Conservation (phyloP, 2,888 invertebrate species). For the Pyrocoelia pectoralis region DNA sequence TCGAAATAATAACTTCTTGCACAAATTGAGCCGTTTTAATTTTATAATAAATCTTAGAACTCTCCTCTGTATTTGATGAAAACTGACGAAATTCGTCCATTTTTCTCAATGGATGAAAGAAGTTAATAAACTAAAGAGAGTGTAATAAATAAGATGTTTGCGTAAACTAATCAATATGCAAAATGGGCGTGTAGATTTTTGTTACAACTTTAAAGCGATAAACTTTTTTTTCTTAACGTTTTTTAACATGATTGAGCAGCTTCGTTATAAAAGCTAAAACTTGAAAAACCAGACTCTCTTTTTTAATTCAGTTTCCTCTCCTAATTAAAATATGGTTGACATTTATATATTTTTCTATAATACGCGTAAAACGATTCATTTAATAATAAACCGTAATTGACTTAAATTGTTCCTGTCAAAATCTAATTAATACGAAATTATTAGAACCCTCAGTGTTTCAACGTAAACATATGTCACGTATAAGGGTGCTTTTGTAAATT, state of each 20-base stretch:
- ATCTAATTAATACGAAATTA: slow-evolving; percentile 8
- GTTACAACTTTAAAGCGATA: not conserved
- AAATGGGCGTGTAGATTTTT: slow-evolving; percentile 55
- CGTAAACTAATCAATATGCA: slow-evolving; percentile 52
- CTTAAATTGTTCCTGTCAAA: slow-evolving; percentile 5
- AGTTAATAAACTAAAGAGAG: no score
- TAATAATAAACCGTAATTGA: not conserved
- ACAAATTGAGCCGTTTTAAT: no score
- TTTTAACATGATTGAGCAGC: not conserved
- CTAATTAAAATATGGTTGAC: not conserved
- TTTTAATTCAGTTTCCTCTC: not conserved
- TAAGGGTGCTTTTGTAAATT: slow-evolving; percentile 23
- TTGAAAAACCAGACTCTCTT: not conserved
- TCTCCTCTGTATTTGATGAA: no score
- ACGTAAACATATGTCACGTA: slow-evolving; percentile 34
- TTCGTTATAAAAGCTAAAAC: not conserved
- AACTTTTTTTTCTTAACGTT: not conserved
- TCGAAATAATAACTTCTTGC: no score
- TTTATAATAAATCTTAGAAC: no score
- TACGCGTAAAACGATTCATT: not conserved
- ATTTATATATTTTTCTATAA: not conserved
- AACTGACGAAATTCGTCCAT: no score
- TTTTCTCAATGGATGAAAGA: no score
- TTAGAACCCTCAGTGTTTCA: slow-evolving; percentile 30
- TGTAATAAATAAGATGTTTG: no score